Evolutionary conservation across 92 coral and sea anemone species (phyloP).

Genomic region (Palythoa grandis): DNA sequence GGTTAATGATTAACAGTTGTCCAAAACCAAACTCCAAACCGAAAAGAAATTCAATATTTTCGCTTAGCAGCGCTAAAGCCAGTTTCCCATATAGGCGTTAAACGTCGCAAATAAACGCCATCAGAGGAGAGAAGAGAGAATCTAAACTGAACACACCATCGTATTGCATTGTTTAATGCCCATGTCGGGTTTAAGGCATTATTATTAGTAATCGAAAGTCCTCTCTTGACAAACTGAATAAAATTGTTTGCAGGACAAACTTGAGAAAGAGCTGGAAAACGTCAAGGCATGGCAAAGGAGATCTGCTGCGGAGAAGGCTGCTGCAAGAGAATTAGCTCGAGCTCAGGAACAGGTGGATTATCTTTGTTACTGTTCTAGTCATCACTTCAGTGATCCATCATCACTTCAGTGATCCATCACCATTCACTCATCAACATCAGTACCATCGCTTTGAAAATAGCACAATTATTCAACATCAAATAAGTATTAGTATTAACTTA

Average conservation of each 20-base stretch:
- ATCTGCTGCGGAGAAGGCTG: slow-evolving; percentile 73
- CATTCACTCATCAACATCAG: not conserved
- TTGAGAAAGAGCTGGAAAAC: slow-evolving; percentile 76
- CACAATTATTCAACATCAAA: not conserved
- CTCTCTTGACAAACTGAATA: not conserved
- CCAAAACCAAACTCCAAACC: too few relatives aligned
- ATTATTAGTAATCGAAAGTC: too few relatives aligned
- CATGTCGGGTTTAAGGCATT: too few relatives aligned
- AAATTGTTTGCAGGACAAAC: slow-evolving; percentile 54
- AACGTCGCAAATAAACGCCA: too few relatives aligned
- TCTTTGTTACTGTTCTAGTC: not conserved
- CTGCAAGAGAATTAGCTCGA: slow-evolving; percentile 77
- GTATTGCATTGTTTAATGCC: too few relatives aligned
- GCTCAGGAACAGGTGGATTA: slow-evolving; percentile 77
- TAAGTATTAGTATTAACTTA: not conserved
- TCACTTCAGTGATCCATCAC: not conserved
- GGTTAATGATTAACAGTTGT: too few relatives aligned
- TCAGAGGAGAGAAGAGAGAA: too few relatives aligned
- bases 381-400: too few relatives aligned
- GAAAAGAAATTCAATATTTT: too few relatives aligned
- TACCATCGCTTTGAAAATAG: not conserved
- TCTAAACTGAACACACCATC: too few relatives aligned
- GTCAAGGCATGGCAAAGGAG: slow-evolving; percentile 63
- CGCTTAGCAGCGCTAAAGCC: too few relatives aligned
- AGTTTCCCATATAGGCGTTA: too few relatives aligned